Percentiles rank a stretch among this genome's conserved stretches.
phyloP scores from a whole-genome alignment of 2,888 invertebrate species.

The Gryllus longicercus region DNA sequence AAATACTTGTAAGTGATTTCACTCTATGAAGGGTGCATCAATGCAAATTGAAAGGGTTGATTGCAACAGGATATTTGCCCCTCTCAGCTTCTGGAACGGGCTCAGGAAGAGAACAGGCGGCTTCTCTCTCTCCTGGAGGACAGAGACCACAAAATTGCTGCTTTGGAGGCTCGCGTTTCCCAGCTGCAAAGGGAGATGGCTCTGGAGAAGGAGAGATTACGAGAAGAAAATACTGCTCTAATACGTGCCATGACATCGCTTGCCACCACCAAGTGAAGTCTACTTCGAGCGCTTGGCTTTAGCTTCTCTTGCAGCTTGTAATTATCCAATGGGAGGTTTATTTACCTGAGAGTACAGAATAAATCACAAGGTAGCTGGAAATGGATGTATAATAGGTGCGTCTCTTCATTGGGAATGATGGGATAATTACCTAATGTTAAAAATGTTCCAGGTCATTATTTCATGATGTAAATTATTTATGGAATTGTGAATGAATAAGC shows the following conservation, averaged over 20 bases:
- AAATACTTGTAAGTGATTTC: background rate
- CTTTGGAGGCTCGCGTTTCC: conserved; percentile 45
- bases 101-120: conserved; percentile 47
- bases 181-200: conserved; percentile 46
- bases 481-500: background rate
- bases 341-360: background rate
- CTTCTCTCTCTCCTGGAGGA: conserved; percentile 47
- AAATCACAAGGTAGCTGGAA: background rate
- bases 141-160: conserved; percentile 47
- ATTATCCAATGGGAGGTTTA: background rate
- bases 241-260: conserved; percentile 47
- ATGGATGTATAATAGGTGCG: background rate
- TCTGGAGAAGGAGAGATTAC: conserved; percentile 45
- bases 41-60: conserved; percentile 5
- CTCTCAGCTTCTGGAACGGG: conserved; percentile 46
- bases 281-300: conserved; percentile 2
- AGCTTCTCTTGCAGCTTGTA: background rate
- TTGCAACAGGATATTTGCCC: conserved; percentile 17
- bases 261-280: conserved; percentile 40
- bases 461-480: conserved; percentile 1
- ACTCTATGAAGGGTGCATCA: background rate
- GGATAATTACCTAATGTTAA: background rate
- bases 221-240: conserved; percentile 46
- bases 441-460: background rate
- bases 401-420: background rate